phyloP scores from a whole-genome alignment of 2,113 vertebrate genomes.

The Hemicordylus capensis region DNA sequence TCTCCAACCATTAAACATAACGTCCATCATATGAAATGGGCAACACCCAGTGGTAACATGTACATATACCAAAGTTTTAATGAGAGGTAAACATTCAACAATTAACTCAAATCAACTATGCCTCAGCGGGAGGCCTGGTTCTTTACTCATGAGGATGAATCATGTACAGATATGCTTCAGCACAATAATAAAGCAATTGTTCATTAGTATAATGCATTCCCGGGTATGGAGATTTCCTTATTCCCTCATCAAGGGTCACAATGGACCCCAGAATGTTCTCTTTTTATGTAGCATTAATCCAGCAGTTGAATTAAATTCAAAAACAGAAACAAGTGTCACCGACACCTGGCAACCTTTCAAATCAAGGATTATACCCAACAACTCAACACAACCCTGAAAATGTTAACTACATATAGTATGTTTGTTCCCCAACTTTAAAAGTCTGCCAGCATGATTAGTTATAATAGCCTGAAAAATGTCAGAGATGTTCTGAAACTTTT shows the following conservation, averaged over 20 bases:
- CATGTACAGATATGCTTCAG: neutral
- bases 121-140: neutral
- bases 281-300: neutral
- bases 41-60: neutral
- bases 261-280: neutral
- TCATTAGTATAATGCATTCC: neutral
- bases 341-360: neutral
- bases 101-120: neutral
- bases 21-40: neutral
- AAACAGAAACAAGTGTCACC: neutral
- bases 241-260: neutral
- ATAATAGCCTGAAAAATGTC: neutral
- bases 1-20: neutral
- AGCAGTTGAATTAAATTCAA: neutral
- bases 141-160: neutral
- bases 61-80: neutral
- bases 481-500: neutral
- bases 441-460: neutral
- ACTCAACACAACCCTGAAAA: neutral
- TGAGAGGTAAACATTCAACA: neutral
- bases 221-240: neutral
- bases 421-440: neutral
- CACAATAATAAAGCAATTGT: neutral
- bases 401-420: too few species aligned
- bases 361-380: neutral